Evolutionary conservation across 2,797 vertebrate species (phyloP).

Genomic region (Miopithecus talapoin): DNA sequence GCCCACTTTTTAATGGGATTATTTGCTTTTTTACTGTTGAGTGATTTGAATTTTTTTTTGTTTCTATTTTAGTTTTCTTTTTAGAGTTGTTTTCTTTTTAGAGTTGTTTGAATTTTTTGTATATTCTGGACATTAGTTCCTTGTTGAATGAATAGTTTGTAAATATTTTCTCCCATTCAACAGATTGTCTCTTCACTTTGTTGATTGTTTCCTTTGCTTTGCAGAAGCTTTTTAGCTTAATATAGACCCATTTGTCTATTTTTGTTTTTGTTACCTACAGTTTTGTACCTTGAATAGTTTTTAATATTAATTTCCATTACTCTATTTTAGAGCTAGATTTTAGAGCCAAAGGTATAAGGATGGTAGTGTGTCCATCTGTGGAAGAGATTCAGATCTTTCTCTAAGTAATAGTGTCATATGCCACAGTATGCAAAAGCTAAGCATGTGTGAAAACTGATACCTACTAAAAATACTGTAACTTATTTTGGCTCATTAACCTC

Average conservation of each 20-base stretch:
- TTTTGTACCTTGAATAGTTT: neutral
- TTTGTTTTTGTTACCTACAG: neutral
- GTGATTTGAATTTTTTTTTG: neutral
- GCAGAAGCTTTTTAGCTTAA: neutral
- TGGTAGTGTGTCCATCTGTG: neutral
- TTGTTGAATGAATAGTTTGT: neutral
- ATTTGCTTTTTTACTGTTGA: neutral
- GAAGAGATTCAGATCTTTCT: slow-evolving; percentile 15
- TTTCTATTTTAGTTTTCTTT: neutral
- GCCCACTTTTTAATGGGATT: neutral
- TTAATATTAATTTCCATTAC: neutral
- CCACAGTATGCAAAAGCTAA: neutral
- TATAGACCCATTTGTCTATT: neutral
- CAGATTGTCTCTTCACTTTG: neutral
- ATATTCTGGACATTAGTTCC: neutral
- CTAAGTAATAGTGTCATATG: neutral
- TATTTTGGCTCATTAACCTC: neutral
- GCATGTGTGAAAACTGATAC: neutral
- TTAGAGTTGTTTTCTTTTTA: neutral
- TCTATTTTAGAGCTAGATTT: neutral
- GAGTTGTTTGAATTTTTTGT: neutral
- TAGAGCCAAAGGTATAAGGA: neutral
- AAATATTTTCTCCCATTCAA: neutral
- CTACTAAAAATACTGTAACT: neutral
- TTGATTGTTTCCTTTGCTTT: neutral